phyloP scores from a whole-genome alignment of 1,140 invertebrate species.

The Papilio xuthus region DNA sequence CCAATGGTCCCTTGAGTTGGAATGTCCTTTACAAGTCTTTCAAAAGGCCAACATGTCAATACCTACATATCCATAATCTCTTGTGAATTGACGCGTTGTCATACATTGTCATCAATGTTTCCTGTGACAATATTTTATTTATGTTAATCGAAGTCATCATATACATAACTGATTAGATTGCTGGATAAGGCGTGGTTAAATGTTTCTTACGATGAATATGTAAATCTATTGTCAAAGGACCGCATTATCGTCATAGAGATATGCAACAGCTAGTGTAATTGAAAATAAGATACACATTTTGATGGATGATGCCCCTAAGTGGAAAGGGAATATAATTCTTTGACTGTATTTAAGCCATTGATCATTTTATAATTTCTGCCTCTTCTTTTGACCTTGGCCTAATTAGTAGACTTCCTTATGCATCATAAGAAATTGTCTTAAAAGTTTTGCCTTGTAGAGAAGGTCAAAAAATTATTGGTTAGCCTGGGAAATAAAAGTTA shows the following conservation, averaged over 20 bases:
- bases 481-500: background rate
- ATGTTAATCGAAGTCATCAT: conserved; percentile 4
- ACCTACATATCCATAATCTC: background rate
- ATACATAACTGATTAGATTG: conserved; percentile 20
- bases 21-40: too few relatives aligned
- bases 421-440: background rate
- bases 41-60: background rate
- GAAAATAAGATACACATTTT: background rate
- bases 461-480: background rate
- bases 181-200: background rate
- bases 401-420: background rate
- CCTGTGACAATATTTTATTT: conserved; percentile 2
- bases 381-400: too few relatives aligned
- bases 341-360: too few relatives aligned
- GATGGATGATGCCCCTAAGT: background rate
- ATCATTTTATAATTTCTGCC: too few relatives aligned
- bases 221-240: background rate
- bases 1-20: too few relatives aligned
- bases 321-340: too few relatives aligned
- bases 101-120: background rate
- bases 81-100: background rate
- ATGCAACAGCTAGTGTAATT: background rate
- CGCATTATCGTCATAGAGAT: background rate
- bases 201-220: background rate
- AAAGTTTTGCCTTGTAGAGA: background rate